Conservation (phyloP, 2,113 vertebrate species). For the Colistium nudipinnis region DNA sequence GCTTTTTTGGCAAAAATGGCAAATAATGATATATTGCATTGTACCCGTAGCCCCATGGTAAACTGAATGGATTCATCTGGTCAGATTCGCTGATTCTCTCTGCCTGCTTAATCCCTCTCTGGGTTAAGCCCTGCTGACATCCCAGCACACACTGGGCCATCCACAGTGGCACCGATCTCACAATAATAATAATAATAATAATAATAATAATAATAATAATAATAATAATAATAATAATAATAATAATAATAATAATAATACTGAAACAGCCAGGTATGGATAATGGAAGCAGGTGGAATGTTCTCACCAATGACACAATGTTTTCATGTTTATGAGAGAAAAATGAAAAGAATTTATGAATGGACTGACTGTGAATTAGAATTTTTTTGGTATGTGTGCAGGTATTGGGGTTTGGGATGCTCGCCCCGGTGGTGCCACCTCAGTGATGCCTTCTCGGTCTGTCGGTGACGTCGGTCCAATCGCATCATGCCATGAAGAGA, state of each 20-base stretch:
- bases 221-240: neutral
- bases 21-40: too few species aligned
- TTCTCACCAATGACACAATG: neutral
- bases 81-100: constrained; percentile 3
- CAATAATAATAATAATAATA: neutral
- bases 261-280: neutral
- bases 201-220: neutral
- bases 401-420: constrained; percentile 21
- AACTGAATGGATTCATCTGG: neutral
- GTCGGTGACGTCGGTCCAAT: constrained; percentile 75
- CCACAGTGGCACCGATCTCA: constrained; percentile 2
- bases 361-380: neutral
- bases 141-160: constrained; percentile 11
- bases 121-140: constrained; percentile 16
- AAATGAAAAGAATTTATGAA: neutral
- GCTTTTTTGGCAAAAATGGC: too few species aligned
- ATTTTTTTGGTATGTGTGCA: neutral
- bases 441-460: constrained; percentile 53
- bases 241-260: neutral
- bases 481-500: constrained; percentile 64
- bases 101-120: constrained; percentile 22
- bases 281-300: neutral
- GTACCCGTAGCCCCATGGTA: too few species aligned
- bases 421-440: constrained; percentile 49
- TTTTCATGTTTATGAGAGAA: neutral